Evolutionary conservation across 2,888 invertebrate species (phyloP).

Genomic region (Macaria notata): DNA sequence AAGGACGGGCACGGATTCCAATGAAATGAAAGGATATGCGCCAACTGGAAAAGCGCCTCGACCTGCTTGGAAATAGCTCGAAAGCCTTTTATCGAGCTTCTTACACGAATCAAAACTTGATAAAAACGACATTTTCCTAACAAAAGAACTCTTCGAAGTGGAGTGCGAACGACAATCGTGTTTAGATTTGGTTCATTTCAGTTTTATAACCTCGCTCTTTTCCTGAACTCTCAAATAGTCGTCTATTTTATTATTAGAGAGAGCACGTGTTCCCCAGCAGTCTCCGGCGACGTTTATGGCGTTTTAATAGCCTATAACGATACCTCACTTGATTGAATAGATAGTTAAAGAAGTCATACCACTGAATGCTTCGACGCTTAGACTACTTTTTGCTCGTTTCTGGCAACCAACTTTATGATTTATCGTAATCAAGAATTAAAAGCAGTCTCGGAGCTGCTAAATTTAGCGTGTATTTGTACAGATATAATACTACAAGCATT

Average conservation of each 20-base stretch:
- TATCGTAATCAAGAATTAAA: neutral
- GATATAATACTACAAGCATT: slow-evolving; percentile 4
- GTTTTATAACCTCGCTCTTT: neutral
- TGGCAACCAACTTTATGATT: neutral
- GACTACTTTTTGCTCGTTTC: neutral
- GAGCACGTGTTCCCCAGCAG: neutral
- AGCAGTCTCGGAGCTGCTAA: neutral
- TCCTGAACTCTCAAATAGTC: neutral
- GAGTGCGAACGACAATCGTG: slow-evolving; percentile 5
- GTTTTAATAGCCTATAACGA: neutral
- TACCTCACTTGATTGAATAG: slow-evolving; percentile 1
- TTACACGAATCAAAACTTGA: slow-evolving; percentile 26
- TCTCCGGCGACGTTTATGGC: neutral
- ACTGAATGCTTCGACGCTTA: neutral
- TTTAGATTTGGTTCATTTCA: neutral
- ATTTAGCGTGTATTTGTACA: neutral
- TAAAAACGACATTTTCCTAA: slow-evolving; percentile 16
- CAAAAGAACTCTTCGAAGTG: slow-evolving; percentile 13
- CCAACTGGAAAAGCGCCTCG: slow-evolving; percentile 57
- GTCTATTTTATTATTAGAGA: neutral
- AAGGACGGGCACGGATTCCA: slow-evolving; percentile 56
- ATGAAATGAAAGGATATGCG: slow-evolving; percentile 76
- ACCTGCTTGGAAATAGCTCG: slow-evolving; percentile 55
- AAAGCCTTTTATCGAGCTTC: slow-evolving; percentile 45
- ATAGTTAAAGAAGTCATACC: neutral